These are phyloP conservation scores for Smittia sp. DNA, from an alignment of 2,888 invertebrate species.

Conservation along the genomic window DNA sequence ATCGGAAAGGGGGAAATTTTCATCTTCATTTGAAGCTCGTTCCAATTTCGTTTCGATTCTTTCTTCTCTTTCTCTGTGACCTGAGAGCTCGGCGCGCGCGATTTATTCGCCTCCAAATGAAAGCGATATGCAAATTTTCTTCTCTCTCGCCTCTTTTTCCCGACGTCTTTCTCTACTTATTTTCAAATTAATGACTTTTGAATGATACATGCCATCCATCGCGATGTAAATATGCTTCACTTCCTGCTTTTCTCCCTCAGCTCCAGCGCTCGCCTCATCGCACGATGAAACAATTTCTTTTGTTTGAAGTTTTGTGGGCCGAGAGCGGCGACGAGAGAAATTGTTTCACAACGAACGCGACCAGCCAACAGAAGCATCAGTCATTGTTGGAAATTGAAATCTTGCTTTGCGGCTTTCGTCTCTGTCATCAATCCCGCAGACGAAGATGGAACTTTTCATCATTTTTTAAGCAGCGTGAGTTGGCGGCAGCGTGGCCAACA, in stretches of 20 bases:
- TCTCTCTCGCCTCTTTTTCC: not conserved
- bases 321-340: not conserved
- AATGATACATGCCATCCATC: conserved; percentile 33
- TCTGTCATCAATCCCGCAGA: not conserved
- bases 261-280: not conserved
- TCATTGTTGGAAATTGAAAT: conserved; percentile 18
- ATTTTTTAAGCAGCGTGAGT: not conserved
- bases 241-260: conserved; percentile 26
- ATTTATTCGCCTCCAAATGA: conserved; percentile 14
- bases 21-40: conserved; percentile 2
- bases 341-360: conserved; percentile 13
- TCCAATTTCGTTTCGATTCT: conserved; percentile 10
- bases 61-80: conserved; percentile 10
- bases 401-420: not conserved
- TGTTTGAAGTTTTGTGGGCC: not conserved
- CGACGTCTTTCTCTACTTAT: conserved; percentile 19
- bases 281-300: conserved; percentile 9
- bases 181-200: conserved; percentile 20
- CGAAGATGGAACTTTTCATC: not conserved
- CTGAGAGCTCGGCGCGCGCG: not conserved
- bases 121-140: conserved; percentile 34
- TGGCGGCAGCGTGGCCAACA: not conserved
- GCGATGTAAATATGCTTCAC: conserved; percentile 16
- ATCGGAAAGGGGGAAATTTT: conserved; percentile 10
- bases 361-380: not conserved